phyloP scores from a whole-genome alignment of 2,113 vertebrate genomes.

The Esox niger region DNA sequence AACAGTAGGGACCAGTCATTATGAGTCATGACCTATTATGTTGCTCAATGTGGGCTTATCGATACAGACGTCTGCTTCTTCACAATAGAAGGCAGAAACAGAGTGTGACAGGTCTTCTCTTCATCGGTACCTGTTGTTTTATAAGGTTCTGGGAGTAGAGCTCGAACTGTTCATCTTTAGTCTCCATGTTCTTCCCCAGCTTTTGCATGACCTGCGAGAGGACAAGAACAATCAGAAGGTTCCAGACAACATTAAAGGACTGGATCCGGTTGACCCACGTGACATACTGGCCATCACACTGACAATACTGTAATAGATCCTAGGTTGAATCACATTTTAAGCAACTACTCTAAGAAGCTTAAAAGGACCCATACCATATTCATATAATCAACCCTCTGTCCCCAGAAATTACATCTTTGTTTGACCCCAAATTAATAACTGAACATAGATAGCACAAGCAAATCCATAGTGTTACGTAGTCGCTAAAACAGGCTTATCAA shows the following conservation, averaged over 20 bases:
- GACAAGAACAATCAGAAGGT: background rate
- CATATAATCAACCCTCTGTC: too few species aligned
- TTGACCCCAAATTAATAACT: background rate
- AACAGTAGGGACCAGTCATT: background rate
- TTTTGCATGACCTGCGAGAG: conserved; percentile 88
- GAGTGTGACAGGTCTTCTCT: background rate
- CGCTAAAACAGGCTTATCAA: too few species aligned
- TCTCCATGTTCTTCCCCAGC: conserved; percentile 94
- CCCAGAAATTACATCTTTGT: too few species aligned
- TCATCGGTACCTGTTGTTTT: conserved; percentile 85
- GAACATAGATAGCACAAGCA: too few species aligned
- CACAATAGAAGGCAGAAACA: background rate
- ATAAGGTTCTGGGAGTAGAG: conserved; percentile 83
- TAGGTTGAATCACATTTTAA: too few species aligned
- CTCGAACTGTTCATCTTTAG: conserved; percentile 95
- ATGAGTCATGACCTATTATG: background rate
- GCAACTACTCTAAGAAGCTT: too few species aligned
- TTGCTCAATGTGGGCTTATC: background rate
- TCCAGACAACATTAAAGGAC: background rate
- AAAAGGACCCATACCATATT: too few species aligned
- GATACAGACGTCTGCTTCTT: background rate
- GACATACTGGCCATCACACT: too few species aligned
- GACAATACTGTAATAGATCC: too few species aligned
- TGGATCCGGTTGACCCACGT: background rate
- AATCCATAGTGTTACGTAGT: too few species aligned